A percentile compares a stretch with the other conserved stretches of the same genome.
These are phyloP conservation scores for Drosophila macrospina DNA, from an alignment of 2,888 invertebrate species.

Conservation along the genomic window DNA sequence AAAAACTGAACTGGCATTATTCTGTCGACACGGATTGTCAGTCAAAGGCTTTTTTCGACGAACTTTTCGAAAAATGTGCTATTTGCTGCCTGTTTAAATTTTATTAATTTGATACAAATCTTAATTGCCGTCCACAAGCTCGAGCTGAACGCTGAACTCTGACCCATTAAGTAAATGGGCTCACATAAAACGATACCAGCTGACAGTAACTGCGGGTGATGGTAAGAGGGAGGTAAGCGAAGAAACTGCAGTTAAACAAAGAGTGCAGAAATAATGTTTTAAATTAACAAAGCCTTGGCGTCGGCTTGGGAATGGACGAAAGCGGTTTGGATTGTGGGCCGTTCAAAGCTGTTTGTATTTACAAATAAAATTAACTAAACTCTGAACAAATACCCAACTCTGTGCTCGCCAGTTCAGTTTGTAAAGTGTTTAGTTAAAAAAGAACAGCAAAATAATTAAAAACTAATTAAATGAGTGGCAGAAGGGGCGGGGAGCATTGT, in stretches of 20 bases:
- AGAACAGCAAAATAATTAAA: conserved; percentile 71
- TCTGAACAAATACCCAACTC: conserved; percentile 57
- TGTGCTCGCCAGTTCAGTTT: conserved; percentile 26
- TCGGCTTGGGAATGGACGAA: conserved; percentile 6
- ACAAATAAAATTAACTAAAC: conserved; percentile 77
- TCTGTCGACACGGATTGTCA: conserved; percentile 17
- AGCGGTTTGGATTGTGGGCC: conserved; percentile 44
- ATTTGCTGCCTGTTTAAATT: conserved; percentile 36
- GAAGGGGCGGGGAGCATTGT: background rate
- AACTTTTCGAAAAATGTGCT: conserved; percentile 5
- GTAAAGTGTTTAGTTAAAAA: conserved; percentile 37
- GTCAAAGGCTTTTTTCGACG: conserved; percentile 12
- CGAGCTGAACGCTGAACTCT: conserved; percentile 23
- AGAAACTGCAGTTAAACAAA: conserved; percentile 58
- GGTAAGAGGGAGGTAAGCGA: background rate
- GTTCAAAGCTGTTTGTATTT: conserved; percentile 59
- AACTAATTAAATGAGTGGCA: conserved; percentile 67
- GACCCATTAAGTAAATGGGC: conserved; percentile 67
- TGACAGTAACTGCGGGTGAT: conserved; percentile 1
- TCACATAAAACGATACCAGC: conserved; percentile 59
- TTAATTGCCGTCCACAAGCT: conserved; percentile 58
- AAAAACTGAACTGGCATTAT: conserved; percentile 7
- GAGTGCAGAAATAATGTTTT: conserved; percentile 71
- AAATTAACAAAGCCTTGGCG: conserved; percentile 54
- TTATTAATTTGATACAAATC: conserved; percentile 50